These are phyloP conservation scores for Drosophila nigrodunni DNA, from an alignment of 1,140 invertebrate genomes.

Conservation along the genomic window DNA sequence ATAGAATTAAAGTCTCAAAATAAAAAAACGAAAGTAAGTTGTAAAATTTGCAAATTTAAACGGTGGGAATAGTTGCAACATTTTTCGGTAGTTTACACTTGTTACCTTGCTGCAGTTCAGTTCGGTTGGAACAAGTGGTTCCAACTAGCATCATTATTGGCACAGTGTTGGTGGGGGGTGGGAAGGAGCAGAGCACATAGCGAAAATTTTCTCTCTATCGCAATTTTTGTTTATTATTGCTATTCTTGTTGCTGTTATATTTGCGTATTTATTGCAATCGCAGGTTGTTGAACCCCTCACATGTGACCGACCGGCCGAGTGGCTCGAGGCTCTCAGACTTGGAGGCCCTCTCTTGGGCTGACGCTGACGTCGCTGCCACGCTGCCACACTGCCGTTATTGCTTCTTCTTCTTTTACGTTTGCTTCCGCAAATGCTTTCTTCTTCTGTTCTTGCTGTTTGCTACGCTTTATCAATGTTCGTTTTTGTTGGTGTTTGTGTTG, in stretches of 20 bases:
- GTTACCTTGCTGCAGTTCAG: not conserved
- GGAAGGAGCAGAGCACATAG: not conserved
- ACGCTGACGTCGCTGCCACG: slow-evolving; percentile 10
- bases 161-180: no score
- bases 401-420: slow-evolving; percentile 15
- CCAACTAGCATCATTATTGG: slow-evolving; percentile 22
- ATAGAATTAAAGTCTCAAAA: not conserved
- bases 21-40: slow-evolving; percentile 9
- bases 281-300: slow-evolving; percentile 68
- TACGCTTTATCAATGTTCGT: slow-evolving; percentile 32
- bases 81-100: not conserved
- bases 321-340: slow-evolving; percentile 63
- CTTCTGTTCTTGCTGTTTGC: slow-evolving; percentile 8
- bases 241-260: slow-evolving; percentile 22
- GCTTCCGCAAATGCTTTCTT: slow-evolving; percentile 63
- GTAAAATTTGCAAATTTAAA: not conserved
- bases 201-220: slow-evolving; percentile 27
- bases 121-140: not conserved
- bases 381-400: slow-evolving; percentile 29
- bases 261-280: slow-evolving; percentile 59
- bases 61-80: not conserved
- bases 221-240: slow-evolving; percentile 44
- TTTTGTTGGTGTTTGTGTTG: slow-evolving; percentile 8
- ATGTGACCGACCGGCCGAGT: slow-evolving; percentile 76
- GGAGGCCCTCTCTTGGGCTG: slow-evolving; percentile 56